Percentiles rank a stretch among this genome's conserved stretches.
Evolutionary conservation across 2,888 invertebrate species (phyloP).

Genomic region (Amiota mariae): DNA sequence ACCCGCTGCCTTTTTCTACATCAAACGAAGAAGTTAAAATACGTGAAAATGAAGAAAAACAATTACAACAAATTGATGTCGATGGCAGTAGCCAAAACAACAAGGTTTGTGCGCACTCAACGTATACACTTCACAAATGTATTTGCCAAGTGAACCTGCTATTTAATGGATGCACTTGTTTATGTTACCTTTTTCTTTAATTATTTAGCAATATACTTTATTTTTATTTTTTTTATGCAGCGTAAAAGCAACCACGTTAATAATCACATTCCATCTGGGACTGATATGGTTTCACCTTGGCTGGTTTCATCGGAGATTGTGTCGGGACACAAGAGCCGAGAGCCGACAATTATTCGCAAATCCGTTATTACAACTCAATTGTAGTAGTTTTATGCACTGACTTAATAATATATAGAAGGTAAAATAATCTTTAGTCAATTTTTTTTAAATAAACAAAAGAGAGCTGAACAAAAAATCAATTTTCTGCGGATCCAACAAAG

Average conservation of each 20-base stretch:
- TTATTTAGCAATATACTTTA: not conserved
- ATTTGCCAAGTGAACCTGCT: not conserved
- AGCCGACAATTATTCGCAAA: conserved; percentile 85
- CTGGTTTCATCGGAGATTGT: conserved; percentile 84
- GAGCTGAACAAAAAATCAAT: too few species aligned
- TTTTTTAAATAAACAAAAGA: too few species aligned
- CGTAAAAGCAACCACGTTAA: conserved; percentile 74
- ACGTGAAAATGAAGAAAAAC: too few species aligned
- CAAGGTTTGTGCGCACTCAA: conserved; percentile 64
- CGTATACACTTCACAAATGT: conserved; percentile 26
- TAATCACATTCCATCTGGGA: conserved; percentile 73
- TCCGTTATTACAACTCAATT: conserved; percentile 91
- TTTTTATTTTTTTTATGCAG: conserved; percentile 69
- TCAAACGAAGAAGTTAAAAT: conserved; percentile 62
- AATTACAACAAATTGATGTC: conserved; percentile 40
- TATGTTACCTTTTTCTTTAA: conserved; percentile 34
- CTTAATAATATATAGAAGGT: conserved; percentile 22
- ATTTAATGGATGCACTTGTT: conserved; percentile 38
- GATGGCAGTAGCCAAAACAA: conserved; percentile 53
- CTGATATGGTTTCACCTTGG: conserved; percentile 85
- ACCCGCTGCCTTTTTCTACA: conserved; percentile 67
- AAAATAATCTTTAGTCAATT: too few species aligned
- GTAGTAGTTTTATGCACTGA: conserved; percentile 70
- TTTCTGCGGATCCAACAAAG: too few species aligned
- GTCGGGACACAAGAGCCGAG: conserved; percentile 79